Conservation (phyloP, 2,888 invertebrate species). For the Nysson spinosus region DNA sequence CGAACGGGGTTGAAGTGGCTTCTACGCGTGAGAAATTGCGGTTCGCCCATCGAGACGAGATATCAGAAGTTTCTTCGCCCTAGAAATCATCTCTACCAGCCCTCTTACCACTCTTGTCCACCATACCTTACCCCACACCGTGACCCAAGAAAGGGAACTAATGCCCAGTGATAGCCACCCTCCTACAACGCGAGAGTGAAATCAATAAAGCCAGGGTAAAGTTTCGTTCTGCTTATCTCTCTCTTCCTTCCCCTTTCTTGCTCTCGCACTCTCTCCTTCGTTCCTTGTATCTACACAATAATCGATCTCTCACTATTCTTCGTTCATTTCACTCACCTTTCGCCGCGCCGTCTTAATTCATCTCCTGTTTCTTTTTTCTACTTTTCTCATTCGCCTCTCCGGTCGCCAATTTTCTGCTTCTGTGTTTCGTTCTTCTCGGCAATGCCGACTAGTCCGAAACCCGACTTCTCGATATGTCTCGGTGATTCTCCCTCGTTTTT, state of each 20-base stretch:
- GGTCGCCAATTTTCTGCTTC: background rate
- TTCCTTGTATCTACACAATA: too few species aligned
- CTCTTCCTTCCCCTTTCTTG: slow-evolving; percentile 9
- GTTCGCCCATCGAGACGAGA: slow-evolving; percentile 20
- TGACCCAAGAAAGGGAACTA: slow-evolving; percentile 42
- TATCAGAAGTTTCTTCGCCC: slow-evolving; percentile 29
- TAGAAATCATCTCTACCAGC: slow-evolving; percentile 22
- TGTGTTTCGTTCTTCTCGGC: background rate
- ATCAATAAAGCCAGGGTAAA: slow-evolving; percentile 59
- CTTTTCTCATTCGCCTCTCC: background rate
- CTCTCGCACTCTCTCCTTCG: background rate
- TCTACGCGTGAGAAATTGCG: slow-evolving; percentile 45
- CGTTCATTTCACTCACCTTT: background rate
- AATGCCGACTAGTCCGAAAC: too few species aligned
- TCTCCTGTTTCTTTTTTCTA: background rate
- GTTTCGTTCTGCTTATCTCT: slow-evolving; percentile 28
- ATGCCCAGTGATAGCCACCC: slow-evolving; percentile 53
- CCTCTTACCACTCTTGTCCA: background rate
- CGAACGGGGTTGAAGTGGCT: slow-evolving; percentile 13
- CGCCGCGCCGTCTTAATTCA: background rate
- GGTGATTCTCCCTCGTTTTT: too few species aligned
- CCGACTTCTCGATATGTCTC: too few species aligned
- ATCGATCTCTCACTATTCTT: background rate
- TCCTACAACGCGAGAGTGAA: slow-evolving; percentile 35
- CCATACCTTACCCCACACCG: background rate